phyloP scores from a whole-genome alignment of 2,113 vertebrate species.

The Anthoscopus minutus region DNA sequence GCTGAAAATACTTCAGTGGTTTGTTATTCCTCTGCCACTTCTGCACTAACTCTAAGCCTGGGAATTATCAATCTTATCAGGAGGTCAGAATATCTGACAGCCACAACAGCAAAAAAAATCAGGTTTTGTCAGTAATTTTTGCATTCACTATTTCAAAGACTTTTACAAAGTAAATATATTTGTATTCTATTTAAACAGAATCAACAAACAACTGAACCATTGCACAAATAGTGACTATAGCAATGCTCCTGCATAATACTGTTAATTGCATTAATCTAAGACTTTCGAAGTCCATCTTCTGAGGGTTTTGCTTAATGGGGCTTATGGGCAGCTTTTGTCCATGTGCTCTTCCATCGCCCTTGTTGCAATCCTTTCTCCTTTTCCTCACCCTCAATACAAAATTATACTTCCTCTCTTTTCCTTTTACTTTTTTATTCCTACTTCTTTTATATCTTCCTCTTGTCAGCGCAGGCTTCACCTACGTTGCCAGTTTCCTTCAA shows the following conservation, averaged over 20 bases:
- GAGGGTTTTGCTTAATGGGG: background rate
- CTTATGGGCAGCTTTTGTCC: background rate
- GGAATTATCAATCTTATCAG: background rate
- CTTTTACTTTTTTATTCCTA: background rate
- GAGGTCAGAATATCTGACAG: background rate
- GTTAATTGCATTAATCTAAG: background rate
- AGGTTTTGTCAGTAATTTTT: background rate
- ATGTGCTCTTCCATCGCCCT: background rate
- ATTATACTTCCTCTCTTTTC: background rate
- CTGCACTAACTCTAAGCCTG: background rate
- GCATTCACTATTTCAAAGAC: background rate
- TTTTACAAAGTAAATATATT: background rate
- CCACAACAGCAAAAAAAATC: background rate
- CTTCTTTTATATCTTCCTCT: background rate
- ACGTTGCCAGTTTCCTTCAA: background rate
- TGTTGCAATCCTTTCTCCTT: background rate
- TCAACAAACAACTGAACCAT: background rate
- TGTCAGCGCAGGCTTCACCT: accelerated
- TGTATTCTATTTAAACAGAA: background rate
- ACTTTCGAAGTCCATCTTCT: background rate
- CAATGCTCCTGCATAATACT: background rate
- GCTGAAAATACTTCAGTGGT: background rate
- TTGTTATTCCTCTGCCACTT: background rate
- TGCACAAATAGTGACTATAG: background rate
- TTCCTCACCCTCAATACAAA: background rate